Conservation (phyloP, 2,888 invertebrate genomes). For the Cylindroiulus punctatus region DNA sequence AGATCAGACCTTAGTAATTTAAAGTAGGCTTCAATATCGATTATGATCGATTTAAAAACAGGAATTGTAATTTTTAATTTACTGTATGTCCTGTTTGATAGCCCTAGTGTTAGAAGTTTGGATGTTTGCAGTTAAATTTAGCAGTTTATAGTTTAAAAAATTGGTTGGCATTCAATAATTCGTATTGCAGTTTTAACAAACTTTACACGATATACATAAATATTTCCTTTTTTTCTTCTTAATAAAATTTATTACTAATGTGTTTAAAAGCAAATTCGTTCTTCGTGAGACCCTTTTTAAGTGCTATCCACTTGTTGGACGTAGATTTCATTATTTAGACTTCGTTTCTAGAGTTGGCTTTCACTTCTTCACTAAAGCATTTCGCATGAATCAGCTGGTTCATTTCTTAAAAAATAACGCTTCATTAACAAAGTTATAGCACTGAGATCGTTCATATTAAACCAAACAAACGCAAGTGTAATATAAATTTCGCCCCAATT, state of each 20-base stretch:
- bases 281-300: slow-evolving; percentile 16
- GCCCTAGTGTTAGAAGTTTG: slow-evolving; percentile 2
- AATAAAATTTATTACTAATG: not conserved
- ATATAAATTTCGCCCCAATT: slow-evolving; percentile 26
- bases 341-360: slow-evolving; percentile 35
- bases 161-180: slow-evolving; percentile 21
- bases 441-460: slow-evolving; percentile 18
- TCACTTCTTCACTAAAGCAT: slow-evolving; percentile 29
- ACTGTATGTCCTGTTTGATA: slow-evolving; percentile 15
- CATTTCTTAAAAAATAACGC: not conserved
- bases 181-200: slow-evolving; percentile 17
- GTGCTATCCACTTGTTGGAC: slow-evolving; percentile 27
- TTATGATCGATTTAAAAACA: not conserved
- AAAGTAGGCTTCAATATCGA: too few relatives aligned
- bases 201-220: not conserved
- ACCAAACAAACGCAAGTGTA: slow-evolving; percentile 19
- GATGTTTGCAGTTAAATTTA: slow-evolving; percentile 1
- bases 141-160: not conserved
- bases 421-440: slow-evolving; percentile 38
- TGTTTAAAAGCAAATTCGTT: not conserved
- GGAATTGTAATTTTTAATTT: slow-evolving; percentile 23
- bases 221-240: not conserved
- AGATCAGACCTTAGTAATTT: too few relatives aligned
- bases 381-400: not conserved
- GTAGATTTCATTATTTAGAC: slow-evolving; percentile 30